Evolutionary conservation across 2,888 invertebrate species (phyloP).

Genomic region (Anticlea derivata): DNA sequence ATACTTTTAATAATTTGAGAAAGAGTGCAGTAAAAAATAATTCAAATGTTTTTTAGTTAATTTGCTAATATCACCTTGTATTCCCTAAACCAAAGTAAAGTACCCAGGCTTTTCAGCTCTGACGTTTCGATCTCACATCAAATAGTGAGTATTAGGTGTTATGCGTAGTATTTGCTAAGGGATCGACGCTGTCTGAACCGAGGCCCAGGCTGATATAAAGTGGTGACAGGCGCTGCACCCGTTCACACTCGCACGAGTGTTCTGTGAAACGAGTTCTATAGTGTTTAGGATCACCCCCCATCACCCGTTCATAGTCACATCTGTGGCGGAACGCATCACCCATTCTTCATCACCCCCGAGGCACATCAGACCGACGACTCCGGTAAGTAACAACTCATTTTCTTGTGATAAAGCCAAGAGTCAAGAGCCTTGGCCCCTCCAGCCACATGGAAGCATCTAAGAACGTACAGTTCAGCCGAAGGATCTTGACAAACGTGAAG

Average conservation of each 20-base stretch:
- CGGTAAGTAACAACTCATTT: constrained; percentile 55
- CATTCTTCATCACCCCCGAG: constrained; percentile 47
- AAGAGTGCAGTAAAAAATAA: too few relatives aligned
- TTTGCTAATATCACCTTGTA: too few relatives aligned
- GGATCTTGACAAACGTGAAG: too few relatives aligned
- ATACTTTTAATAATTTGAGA: too few relatives aligned
- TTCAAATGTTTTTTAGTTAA: too few relatives aligned
- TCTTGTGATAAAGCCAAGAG: background rate
- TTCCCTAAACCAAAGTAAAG: constrained; percentile 7
- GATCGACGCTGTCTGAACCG: constrained; percentile 59
- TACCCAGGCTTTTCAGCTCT: constrained; percentile 34
- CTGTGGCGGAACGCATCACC: constrained; percentile 71
- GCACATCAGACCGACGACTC: constrained; percentile 55
- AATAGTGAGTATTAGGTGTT: constrained; percentile 68
- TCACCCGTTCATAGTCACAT: constrained; percentile 74
- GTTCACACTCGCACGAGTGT: constrained; percentile 74
- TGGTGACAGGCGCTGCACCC: constrained; percentile 36
- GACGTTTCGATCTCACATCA: constrained; percentile 62
- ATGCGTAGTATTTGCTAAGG: constrained; percentile 71
- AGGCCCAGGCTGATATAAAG: constrained; percentile 62
- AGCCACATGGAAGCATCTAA: too few relatives aligned
- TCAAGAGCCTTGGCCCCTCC: too few relatives aligned
- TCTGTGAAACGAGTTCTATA: constrained; percentile 56
- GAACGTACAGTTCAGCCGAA: too few relatives aligned
- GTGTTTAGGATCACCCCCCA: constrained; percentile 68